Conservation (phyloP, 2,113 vertebrate species). For the Nanorana parkeri region DNA sequence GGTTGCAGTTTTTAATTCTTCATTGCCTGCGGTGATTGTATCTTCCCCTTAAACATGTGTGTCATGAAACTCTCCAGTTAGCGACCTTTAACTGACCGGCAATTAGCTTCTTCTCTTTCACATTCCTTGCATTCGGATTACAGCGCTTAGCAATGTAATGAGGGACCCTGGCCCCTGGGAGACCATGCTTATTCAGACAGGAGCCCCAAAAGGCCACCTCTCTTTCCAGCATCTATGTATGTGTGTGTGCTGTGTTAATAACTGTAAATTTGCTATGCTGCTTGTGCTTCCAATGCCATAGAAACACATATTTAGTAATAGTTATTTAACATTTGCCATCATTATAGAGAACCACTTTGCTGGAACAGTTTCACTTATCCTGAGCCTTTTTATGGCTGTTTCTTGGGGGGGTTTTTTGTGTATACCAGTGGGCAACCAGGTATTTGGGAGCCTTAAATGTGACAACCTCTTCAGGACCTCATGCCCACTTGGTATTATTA, state of each 20-base stretch:
- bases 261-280: background rate
- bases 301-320: constrained; percentile 4
- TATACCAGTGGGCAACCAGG: too few species aligned
- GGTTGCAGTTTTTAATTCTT: constrained; percentile 39
- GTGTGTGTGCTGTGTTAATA: background rate
- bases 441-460: too few species aligned
- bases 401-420: too few species aligned
- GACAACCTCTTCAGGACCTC: too few species aligned
- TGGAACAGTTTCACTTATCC: too few species aligned
- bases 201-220: constrained; percentile 7
- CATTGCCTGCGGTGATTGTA: constrained; percentile 45
- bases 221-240: background rate
- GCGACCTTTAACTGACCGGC: constrained; percentile 73
- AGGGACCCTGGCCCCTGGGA: background rate
- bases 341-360: background rate
- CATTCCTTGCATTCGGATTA: constrained; percentile 68
- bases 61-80: constrained; percentile 60
- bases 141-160: constrained; percentile 70
- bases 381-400: too few species aligned
- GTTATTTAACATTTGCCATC: background rate
- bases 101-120: constrained; percentile 62
- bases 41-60: constrained; percentile 61
- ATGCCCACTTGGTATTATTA: too few species aligned
- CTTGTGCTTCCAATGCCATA: constrained; percentile 16
- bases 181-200: background rate